phyloP scores from a whole-genome alignment of 35 echinoderm and acorn worm genomes.

The Heliocidaris tuberculata region DNA sequence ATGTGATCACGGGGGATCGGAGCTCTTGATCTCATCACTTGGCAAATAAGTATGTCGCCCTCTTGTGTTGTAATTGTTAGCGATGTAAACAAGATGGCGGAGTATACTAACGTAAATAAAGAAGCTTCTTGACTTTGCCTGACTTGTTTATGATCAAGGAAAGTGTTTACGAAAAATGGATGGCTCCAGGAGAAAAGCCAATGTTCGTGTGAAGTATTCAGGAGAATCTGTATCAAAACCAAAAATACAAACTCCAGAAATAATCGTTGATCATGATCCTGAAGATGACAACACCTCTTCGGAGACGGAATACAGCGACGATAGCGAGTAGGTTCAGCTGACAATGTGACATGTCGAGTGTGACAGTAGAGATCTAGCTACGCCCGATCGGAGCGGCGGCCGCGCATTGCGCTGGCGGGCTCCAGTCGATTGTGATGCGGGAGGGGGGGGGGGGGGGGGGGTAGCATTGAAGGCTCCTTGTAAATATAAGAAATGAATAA shows the following conservation, averaged over 20 bases:
- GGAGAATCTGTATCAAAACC: not conserved
- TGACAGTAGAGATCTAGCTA: not conserved
- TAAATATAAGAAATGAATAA: no score
- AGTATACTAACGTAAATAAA: not conserved
- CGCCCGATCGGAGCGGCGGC: not conserved
- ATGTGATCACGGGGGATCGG: no score
- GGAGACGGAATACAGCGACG: not conserved
- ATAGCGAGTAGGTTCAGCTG: not conserved
- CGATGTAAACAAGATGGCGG: slow-evolving; percentile 74
- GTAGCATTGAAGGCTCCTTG: no score
- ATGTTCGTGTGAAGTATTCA: not conserved
- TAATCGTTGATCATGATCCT: slow-evolving; percentile 5
- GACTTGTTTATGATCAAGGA: not conserved
- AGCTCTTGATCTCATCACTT: not conserved
- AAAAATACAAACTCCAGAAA: slow-evolving; percentile 14
- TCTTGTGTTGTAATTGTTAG: not conserved
- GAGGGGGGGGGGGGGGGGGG: no score
- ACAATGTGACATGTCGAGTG: not conserved
- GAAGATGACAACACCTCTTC: not conserved
- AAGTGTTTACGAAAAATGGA: not conserved
- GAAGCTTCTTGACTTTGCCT: not conserved
- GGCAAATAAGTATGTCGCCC: not conserved
- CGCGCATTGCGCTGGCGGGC: no score
- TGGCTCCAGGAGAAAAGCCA: not conserved
- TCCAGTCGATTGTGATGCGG: no score